Evolutionary conservation across 92 coral and sea anemone genomes (phyloP).

Genomic region (Phenganax subtilis): DNA sequence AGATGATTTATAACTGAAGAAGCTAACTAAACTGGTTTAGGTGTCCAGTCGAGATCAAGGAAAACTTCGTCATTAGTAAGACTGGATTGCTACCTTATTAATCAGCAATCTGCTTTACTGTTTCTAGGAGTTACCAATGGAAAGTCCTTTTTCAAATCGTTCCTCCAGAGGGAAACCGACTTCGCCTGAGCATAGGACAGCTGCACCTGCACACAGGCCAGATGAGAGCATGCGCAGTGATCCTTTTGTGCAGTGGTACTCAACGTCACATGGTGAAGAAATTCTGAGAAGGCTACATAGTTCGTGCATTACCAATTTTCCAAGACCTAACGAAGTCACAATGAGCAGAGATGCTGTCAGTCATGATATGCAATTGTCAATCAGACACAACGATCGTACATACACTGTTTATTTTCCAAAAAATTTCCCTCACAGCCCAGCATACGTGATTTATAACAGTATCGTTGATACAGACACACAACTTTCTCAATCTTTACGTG

Average conservation of each 20-base stretch:
- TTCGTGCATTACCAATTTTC: neutral
- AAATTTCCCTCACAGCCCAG: constrained; percentile 18
- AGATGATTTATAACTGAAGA: neutral
- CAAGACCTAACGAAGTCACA: constrained; percentile 1
- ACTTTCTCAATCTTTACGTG: neutral
- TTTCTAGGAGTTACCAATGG: neutral
- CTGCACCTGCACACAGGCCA: neutral
- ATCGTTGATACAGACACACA: neutral
- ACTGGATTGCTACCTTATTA: too few species aligned
- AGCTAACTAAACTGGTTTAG: neutral
- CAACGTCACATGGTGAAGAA: constrained; percentile 19
- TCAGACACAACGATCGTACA: constrained; percentile 10
- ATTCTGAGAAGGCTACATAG: neutral
- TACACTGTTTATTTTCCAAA: constrained; percentile 7
- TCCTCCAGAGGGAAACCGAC: neutral
- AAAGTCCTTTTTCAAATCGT: constrained; percentile 13
- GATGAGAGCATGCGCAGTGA: neutral
- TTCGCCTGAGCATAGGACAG: neutral
- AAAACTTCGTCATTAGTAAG: too few species aligned
- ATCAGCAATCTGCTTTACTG: neutral
- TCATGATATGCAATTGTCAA: constrained; percentile 16
- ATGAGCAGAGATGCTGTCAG: constrained; percentile 20
- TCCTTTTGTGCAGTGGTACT: constrained; percentile 11
- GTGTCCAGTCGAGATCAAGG: too few species aligned
- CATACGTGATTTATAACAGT: neutral